Conservation (phyloP, 2,797 vertebrate genomes). For the Heterohyrax brucei region DNA sequence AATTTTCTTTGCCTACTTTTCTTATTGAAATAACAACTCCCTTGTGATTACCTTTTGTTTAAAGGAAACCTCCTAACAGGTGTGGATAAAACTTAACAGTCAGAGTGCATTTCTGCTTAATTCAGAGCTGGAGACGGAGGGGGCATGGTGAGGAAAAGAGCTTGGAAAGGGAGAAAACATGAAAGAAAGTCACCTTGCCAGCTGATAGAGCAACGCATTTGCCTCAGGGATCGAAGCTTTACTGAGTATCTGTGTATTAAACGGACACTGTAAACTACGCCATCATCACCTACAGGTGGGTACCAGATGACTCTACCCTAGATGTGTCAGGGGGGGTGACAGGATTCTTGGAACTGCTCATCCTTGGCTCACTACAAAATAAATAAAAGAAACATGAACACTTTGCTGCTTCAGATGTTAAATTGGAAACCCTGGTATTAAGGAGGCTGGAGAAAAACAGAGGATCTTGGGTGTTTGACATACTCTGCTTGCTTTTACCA, state of each 20-base stretch:
- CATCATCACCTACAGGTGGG: constrained; percentile 45
- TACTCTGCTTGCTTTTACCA: background rate
- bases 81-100: constrained; percentile 86
- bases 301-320: background rate
- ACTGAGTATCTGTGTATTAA: constrained; percentile 72
- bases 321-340: background rate
- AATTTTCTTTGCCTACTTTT: background rate
- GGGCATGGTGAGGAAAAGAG: constrained; percentile 74
- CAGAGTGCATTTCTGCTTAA: constrained; percentile 87
- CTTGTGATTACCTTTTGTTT: constrained; percentile 82
- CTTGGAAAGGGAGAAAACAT: constrained; percentile 86
- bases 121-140: constrained; percentile 84
- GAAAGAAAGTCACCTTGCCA: constrained; percentile 90
- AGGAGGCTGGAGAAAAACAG: background rate
- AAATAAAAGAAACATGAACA: background rate
- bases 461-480: background rate
- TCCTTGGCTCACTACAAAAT: background rate
- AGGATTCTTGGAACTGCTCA: background rate
- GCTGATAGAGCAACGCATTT: constrained; percentile 71
- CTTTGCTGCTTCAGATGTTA: constrained; percentile 19
- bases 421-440: background rate
- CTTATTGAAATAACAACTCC: background rate
- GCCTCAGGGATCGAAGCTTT: constrained; percentile 70
- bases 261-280: background rate
- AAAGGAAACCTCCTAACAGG: constrained; percentile 84